Conservation (phyloP, 2,888 invertebrate species). For the Trisateles emortualis region DNA sequence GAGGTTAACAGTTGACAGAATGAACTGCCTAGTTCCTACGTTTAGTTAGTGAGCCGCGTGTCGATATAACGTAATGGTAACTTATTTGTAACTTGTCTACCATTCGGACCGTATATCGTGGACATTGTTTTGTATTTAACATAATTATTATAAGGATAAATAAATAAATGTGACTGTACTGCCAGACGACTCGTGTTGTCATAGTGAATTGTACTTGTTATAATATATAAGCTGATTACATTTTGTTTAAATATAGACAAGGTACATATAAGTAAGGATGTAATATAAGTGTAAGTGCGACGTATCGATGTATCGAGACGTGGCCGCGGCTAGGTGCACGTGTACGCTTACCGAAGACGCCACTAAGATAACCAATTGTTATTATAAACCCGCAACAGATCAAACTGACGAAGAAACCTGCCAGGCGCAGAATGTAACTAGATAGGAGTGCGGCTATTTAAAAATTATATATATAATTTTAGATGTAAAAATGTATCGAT, state of each 20-base stretch:
- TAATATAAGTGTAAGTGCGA: not conserved
- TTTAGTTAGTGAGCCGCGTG: conserved; percentile 26
- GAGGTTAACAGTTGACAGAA: conserved; percentile 26
- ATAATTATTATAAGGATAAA: not conserved
- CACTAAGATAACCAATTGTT: conserved; percentile 35
- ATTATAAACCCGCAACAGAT: conserved; percentile 46
- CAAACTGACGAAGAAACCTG: conserved; percentile 54
- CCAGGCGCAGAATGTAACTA: conserved; percentile 54
- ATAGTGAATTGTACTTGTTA: not conserved
- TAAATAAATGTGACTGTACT: not conserved
- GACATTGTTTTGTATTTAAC: not conserved
- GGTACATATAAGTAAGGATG: conserved; percentile 9
- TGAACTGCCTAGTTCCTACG: conserved; percentile 48
- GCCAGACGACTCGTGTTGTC: not conserved
- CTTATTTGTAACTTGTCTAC: conserved; percentile 13
- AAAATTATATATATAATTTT: conserved; percentile 47
- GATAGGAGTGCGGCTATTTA: conserved; percentile 49
- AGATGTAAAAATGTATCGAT: conserved; percentile 50
- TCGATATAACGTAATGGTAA: conserved; percentile 11
- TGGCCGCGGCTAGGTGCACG: conserved; percentile 19
- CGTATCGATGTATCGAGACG: conserved; percentile 10
- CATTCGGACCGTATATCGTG: not conserved
- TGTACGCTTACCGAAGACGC: conserved; percentile 45
- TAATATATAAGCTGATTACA: not conserved
- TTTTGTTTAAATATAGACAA: not conserved